phyloP scores from a whole-genome alignment of 2,797 vertebrate genomes.

The Lemur catta region DNA sequence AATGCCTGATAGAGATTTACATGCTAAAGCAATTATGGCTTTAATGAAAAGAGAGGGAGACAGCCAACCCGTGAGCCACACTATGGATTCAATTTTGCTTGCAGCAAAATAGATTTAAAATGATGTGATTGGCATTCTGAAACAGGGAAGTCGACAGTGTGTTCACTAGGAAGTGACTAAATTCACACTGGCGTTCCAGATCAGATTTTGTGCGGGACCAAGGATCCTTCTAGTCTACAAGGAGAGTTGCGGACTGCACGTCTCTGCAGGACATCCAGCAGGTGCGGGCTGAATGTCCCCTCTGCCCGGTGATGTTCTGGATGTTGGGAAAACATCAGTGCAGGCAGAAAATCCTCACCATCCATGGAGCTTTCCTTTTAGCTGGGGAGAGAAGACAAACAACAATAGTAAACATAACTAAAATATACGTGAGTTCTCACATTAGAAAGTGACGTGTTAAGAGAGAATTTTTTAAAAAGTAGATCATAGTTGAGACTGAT shows the following conservation, averaged over 20 bases:
- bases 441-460: neutral
- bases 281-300: neutral
- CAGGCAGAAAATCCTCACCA: neutral
- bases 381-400: neutral
- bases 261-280: neutral
- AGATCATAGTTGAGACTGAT: neutral
- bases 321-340: neutral
- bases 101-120: neutral
- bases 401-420: neutral
- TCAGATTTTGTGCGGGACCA: neutral
- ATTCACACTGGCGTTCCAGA: neutral
- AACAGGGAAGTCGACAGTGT: neutral
- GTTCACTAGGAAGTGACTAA: neutral
- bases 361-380: neutral
- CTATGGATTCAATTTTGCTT: neutral
- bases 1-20: neutral
- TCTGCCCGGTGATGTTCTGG: neutral
- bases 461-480: neutral
- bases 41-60: neutral
- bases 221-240: neutral
- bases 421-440: neutral
- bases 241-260: neutral
- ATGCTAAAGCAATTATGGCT: neutral
- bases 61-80: neutral
- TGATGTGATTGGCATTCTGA: neutral